Evolutionary conservation across 2,888 invertebrate genomes (phyloP), one percentile per base, ranked within the genome.

Genomic region (Ischnura elegans): DNA sequence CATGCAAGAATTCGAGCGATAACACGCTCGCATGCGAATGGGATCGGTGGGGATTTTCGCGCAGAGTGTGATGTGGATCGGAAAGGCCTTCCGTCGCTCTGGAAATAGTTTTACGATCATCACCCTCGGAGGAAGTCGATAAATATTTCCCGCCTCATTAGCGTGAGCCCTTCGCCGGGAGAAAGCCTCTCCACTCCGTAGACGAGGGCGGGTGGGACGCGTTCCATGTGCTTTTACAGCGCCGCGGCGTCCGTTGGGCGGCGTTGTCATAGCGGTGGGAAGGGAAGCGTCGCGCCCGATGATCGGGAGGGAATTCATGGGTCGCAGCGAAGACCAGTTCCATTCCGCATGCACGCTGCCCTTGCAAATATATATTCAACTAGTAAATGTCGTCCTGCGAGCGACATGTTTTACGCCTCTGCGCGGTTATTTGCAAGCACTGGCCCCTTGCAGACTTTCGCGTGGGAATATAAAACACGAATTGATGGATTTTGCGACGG

Each of bases 401-500:
- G 90, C 55, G 61, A 43, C 90, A 43, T 29, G 90, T 90, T 61
- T 90, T 90, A 90, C 61, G 61, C 61, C 16, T 87, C 51, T 87
- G 47, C 51, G 13, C 16, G 76, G 76, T 76, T 36, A 2, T 29
- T 36, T 36, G 76, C 76, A 13, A 25, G 76, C 21, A 36, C 29
- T 76, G 16, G 76, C 10, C 76, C 76, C 36, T 36, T n/a, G n/a
- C n/a, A n/a, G 76, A 25, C 29, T 76, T 36, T 8, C 16, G 36
- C 76, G 76, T 76, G 76, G 76, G 76, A 76, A 76, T 76, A 76
- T 76, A 13, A 36, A 76, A 76, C 76, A 36, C 76, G 25, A 76
- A 76, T 66, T 66, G 66, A 66, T 66, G 29, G 66, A 66, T 76
- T 76, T 76, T 76, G 36, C 76, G 6, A 10, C 76, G 76, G 36